phyloP scores from a whole-genome alignment of 2,113 vertebrate genomes.

The Charina bottae region DNA sequence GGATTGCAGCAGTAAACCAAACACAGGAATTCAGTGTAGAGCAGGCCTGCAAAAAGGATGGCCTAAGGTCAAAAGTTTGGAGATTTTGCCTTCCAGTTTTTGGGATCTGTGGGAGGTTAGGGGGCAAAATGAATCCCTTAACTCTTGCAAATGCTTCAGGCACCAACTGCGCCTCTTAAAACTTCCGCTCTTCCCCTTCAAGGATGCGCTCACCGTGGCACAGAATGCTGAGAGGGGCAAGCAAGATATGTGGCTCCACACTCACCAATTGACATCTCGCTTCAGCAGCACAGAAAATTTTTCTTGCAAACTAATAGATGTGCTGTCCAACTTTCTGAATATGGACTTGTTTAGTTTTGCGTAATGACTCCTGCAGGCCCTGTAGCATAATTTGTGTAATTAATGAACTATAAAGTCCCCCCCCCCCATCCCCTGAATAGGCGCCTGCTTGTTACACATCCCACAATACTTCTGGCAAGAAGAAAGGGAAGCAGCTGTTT shows the following conservation, averaged over 20 bases:
- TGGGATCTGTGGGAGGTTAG: too few relatives aligned
- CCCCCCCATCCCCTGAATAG: neutral
- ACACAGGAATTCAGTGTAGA: neutral
- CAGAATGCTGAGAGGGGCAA: neutral
- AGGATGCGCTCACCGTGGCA: too few relatives aligned
- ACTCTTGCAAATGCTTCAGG: too few relatives aligned
- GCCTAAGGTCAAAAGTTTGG: neutral
- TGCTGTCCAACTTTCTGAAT: neutral
- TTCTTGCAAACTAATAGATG: slow-evolving; percentile 24
- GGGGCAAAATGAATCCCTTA: too few relatives aligned
- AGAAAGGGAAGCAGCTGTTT: neutral
- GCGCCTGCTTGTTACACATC: neutral
- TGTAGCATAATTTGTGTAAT: neutral
- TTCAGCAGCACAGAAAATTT: neutral
- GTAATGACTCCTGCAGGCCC: neutral
- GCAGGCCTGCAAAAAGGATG: neutral
- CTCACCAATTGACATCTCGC: slow-evolving; percentile 25
- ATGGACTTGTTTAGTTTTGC: neutral
- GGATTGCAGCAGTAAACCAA: slow-evolving; percentile 37
- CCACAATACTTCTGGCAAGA: neutral
- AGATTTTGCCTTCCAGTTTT: neutral
- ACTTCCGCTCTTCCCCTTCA: neutral
- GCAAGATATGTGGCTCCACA: slow-evolving; percentile 33
- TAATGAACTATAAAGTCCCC: neutral
- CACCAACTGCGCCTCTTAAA: slow-evolving; percentile 15